A percentile compares a stretch with the other conserved stretches of the same genome.
phyloP scores from a whole-genome alignment of 2,113 vertebrate genomes.

The Odocoileus hemionus region DNA sequence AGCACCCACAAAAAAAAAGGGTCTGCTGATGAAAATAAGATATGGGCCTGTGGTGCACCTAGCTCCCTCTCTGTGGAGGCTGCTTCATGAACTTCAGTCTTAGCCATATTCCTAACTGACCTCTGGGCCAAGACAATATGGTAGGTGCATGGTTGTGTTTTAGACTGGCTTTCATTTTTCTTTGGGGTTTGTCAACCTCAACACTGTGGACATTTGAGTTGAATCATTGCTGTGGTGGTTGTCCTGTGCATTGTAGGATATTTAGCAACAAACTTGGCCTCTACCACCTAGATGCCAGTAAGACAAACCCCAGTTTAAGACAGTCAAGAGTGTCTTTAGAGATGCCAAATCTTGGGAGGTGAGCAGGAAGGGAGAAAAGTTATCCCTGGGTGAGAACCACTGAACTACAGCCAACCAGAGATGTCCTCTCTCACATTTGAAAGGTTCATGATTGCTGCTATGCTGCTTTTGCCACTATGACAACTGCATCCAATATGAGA shows the following conservation, averaged over 20 bases:
- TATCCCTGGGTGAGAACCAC: not conserved
- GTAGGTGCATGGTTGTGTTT: not conserved
- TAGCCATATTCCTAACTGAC: not conserved
- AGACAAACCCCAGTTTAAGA: not conserved
- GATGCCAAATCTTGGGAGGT: not conserved
- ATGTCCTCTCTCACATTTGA: not conserved
- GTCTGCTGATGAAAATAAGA: not conserved
- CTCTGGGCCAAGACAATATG: not conserved
- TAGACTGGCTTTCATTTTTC: not conserved
- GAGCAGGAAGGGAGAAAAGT: not conserved
- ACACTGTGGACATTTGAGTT: not conserved
- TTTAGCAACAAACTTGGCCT: not conserved
- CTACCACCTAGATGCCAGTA: not conserved
- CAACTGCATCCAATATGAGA: not conserved
- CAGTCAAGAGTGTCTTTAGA: not conserved
- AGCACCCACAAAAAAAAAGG: not conserved
- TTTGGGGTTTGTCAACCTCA: not conserved
- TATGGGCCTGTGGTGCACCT: not conserved
- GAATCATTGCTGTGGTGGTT: not conserved
- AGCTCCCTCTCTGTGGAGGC: not conserved
- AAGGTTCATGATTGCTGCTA: too few relatives aligned
- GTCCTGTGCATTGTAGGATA: not conserved
- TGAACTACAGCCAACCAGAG: not conserved
- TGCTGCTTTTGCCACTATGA: not conserved
- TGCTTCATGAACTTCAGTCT: not conserved